Evolutionary conservation across 2,888 invertebrate species (phyloP).

Genomic region (Diadegma fenestrale): DNA sequence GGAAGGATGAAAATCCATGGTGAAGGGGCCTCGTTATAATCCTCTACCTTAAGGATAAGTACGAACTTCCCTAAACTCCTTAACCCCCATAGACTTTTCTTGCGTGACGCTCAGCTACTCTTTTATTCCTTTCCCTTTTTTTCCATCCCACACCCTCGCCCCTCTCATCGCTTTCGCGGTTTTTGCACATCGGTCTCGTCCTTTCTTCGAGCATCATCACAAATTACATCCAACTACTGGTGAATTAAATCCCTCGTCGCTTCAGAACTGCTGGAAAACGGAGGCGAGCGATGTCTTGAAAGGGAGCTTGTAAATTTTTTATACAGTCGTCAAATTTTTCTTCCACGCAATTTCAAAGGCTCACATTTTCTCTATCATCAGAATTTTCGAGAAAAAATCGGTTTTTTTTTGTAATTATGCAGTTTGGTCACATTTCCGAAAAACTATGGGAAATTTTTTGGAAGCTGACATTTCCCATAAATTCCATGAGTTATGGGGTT

Average conservation of each 20-base stretch:
- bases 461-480: no score
- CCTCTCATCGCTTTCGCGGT: conserved; percentile 32
- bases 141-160: conserved; percentile 19
- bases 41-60: conserved; percentile 44
- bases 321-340: not conserved
- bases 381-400: no score
- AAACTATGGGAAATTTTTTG: no score
- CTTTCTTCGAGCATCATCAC: conserved; percentile 53
- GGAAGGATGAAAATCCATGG: conserved; percentile 41
- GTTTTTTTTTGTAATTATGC: no score
- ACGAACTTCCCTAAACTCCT: conserved; percentile 39
- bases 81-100: conserved; percentile 15
- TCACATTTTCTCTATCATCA: not conserved
- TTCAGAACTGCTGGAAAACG: conserved; percentile 21
- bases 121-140: conserved; percentile 30
- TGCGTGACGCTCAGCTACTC: conserved; percentile 9
- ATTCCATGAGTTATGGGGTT: no score
- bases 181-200: conserved; percentile 59
- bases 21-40: conserved; percentile 60
- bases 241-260: conserved; percentile 51
- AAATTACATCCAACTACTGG: conserved; percentile 59
- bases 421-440: no score
- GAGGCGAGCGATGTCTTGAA: not conserved
- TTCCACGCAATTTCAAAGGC: no score
- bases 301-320: not conserved